Conservation (phyloP, 2,797 vertebrate genomes). For the Picus viridis region DNA sequence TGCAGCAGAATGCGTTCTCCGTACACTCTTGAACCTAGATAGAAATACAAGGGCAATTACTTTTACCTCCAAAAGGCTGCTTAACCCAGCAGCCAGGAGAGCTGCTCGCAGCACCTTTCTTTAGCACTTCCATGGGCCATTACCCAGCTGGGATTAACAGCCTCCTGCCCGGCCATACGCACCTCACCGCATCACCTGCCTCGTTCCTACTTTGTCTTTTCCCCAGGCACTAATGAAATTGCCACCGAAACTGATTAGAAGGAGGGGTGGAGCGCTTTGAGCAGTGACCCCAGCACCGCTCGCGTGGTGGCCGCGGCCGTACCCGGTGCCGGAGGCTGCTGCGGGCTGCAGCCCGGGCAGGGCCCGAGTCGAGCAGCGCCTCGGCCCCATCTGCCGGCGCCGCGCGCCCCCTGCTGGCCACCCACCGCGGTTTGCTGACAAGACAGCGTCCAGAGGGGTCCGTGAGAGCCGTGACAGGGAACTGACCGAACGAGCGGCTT, state of each 20-base stretch:
- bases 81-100: not conserved
- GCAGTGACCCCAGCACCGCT: constrained; percentile 39
- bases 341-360: too few relatives aligned
- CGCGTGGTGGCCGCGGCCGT: not conserved
- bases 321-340: too few relatives aligned
- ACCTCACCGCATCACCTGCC: constrained; percentile 17
- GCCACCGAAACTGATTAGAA: constrained; percentile 35
- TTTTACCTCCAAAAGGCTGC: not conserved
- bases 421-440: too few relatives aligned
- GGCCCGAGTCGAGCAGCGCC: too few relatives aligned
- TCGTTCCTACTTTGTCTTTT: not conserved
- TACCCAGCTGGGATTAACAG: constrained; percentile 39
- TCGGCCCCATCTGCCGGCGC: not conserved
- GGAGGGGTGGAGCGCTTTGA: constrained; percentile 38
- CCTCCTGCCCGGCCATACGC: not conserved
- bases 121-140: constrained; percentile 57
- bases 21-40: not conserved
- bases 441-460: too few relatives aligned
- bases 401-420: not conserved
- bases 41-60: not conserved
- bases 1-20: not conserved
- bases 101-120: not conserved
- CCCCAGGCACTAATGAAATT: constrained; percentile 64
- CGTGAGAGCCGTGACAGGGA: too few relatives aligned
- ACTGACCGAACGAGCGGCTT: too few relatives aligned